phyloP scores from a whole-genome alignment of 2,888 invertebrate genomes.

The Bellardia bayeri region DNA sequence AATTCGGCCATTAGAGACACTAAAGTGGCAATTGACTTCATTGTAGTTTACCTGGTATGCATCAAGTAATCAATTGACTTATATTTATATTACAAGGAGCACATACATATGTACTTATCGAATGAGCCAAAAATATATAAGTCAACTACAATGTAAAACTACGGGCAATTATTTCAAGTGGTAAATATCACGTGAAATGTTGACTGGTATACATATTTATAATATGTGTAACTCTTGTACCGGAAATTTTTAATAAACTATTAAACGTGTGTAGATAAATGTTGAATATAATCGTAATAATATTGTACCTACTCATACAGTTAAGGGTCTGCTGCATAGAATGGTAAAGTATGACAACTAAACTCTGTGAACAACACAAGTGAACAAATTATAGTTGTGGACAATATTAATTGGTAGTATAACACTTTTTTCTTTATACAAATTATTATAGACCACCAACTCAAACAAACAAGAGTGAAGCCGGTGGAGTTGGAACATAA shows the following conservation, averaged over 20 bases:
- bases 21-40: too few species aligned
- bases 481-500: background rate
- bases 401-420: slow-evolving; percentile 69
- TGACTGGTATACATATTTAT: background rate
- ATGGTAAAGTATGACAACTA: background rate
- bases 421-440: slow-evolving; percentile 54
- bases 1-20: too few species aligned
- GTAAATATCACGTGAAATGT: background rate
- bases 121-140: too few species aligned
- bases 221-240: slow-evolving; percentile 56
- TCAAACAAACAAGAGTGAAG: background rate
- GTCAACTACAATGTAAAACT: too few species aligned
- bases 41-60: too few species aligned
- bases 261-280: slow-evolving; percentile 64
- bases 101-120: too few species aligned
- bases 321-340: background rate
- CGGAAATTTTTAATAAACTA: slow-evolving; percentile 72
- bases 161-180: background rate
- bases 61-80: too few species aligned
- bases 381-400: slow-evolving; percentile 66
- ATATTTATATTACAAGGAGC: too few species aligned
- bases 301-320: slow-evolving; percentile 14
- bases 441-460: slow-evolving; percentile 16
- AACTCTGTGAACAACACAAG: slow-evolving; percentile 39
- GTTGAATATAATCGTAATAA: slow-evolving; percentile 51